A percentile compares a stretch with the other conserved stretches of the same genome.
Evolutionary conservation across 1,140 invertebrate genomes (phyloP).

Genomic region (Portunus trituberculatus): DNA sequence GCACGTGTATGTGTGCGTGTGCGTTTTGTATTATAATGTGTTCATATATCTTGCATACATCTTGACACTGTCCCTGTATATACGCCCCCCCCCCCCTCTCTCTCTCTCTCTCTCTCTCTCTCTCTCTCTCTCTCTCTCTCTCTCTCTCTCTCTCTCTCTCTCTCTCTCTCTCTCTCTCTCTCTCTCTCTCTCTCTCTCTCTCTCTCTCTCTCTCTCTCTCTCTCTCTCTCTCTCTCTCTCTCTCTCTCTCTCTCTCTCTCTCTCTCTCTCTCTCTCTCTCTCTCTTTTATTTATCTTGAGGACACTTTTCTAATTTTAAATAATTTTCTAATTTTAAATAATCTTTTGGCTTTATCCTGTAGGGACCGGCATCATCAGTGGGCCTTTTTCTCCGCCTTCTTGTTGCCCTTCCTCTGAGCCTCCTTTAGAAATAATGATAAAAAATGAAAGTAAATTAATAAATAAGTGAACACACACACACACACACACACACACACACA

Average conservation of each 20-base stretch:
- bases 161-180: neutral
- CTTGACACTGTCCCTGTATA: no score
- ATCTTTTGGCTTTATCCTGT: no score
- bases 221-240: neutral
- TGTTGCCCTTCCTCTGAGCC: no score
- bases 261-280: neutral
- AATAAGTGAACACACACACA: slow-evolving; percentile 58
- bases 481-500: slow-evolving; percentile 51
- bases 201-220: neutral
- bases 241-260: neutral
- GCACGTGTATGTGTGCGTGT: neutral
- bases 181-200: slow-evolving; percentile 15
- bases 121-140: neutral
- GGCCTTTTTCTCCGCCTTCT: no score
- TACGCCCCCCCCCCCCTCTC: neutral
- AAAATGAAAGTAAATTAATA: slow-evolving; percentile 45
- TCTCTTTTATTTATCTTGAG: neutral
- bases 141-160: neutral
- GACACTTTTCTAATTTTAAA: no score
- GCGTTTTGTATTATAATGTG: neutral
- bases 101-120: neutral
- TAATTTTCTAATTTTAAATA: no score
- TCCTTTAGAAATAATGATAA: neutral
- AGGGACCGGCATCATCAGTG: no score
- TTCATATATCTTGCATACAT: no score